Base-by-base conservation (phyloP, 2,888 invertebrate genomes). In the Tenthredo notha region DNA sequence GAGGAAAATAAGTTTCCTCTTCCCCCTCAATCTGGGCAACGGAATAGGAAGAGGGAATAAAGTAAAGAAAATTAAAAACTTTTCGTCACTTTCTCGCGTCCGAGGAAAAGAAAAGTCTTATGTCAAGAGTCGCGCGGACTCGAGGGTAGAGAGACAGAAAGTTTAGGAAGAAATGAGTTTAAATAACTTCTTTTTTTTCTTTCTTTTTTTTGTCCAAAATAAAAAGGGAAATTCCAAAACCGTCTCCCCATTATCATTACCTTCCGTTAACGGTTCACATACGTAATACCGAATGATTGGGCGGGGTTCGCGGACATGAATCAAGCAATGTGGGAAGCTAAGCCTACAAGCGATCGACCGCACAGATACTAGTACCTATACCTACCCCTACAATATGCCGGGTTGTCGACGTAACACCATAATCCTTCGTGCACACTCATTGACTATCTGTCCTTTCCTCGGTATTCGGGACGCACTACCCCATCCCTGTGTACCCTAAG, bases 281-380 rank as follows among this genome's bases (percentile, higher is more conserved):
- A 25, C n/a, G 58, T 15, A 84, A 77, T 65, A 29, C 77, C 18
- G 43, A 78, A 61, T 70, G 84, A 87, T 88, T 85, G 86, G 84
- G 77, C 85, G 67, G 29, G 47, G 61, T 33, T 84, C 72, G n/a
- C 50, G 82, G 87, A 84, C 88, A 86, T 87, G 88, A 86, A 88
- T 88, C 87, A 88, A 86, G 85, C 85, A 86, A 87, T 89, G 87
- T 87, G 67, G 33, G 12, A 87, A 37, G 88, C 84, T 89, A 90
- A 89, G 88, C 89, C 87, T 86, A 87, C 75, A 83, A 86, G 72
- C 87, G 87, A 90, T 89, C 86, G 86, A 86, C 84, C 87, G 84
- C 82, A 50, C 84, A 85, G 89, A 88, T 89, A 90, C 86, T 85
- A 84, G 72, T 4, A 12, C 84, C 54, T n/a, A 54, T 18, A n/a